Base-by-base conservation (phyloP, 2,113 vertebrate genomes). In the Podiceps cristatus region DNA sequence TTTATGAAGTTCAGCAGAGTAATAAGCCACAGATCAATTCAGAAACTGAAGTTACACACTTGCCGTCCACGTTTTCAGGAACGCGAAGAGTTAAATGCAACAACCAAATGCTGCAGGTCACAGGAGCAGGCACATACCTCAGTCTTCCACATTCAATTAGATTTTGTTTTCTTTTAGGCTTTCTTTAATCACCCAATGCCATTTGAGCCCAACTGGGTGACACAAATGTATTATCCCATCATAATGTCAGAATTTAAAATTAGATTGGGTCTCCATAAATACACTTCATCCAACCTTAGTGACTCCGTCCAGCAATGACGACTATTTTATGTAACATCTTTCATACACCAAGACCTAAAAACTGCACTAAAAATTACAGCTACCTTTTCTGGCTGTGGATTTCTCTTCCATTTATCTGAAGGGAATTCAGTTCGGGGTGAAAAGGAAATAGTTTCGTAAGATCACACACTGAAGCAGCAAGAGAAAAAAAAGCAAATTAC, bases 221-320 rank as follows among this genome's bases (percentile, higher is more conserved):
- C 91, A 96, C 35, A 81, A 97, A 94, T 40, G 90, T 74, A 87
- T 96, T 90, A 96, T 78, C 95, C 93, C 83, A 37, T 53, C 82
- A 13, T 74, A 80, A 94, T 67, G 91, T 96, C 96, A 93, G 74
- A 47, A 92, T 97, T 96, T 97, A 98, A 96, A 97, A 98, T 96
- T 89, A 96, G 94, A 87, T 89, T 76, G 22, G 50, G 69, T 44
- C 55, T 94, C 92, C 71, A 78, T 52, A 89, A 83, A 88, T 67
- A 92, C 66, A 33, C 93, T 92, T 47, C 50, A 25, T 1, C 80
- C 92, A 33, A 68, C 40, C 86, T 56, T 5, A 8, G 24, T 4
- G 87, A 40, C 82, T 88, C 78, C 58, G 86, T 59, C 87, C 75
- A 69, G 60, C 95, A 81, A 35, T 10, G 80, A 93, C 22, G 84